Evolutionary conservation across 1,140 invertebrate genomes (phyloP).

Genomic region (Cecropterus lyciades): DNA sequence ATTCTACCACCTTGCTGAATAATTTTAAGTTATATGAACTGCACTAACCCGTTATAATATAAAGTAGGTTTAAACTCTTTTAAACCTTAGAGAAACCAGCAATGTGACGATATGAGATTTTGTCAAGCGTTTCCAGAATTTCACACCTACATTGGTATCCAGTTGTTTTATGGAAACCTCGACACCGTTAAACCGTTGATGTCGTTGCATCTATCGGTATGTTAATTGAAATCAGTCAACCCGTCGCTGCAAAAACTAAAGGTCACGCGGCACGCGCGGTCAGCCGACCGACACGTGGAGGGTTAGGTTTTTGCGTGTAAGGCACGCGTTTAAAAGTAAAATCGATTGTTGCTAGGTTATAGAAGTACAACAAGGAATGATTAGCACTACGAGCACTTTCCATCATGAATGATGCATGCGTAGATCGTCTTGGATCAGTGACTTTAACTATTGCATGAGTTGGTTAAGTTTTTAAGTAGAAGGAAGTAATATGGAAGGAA

Average conservation of each 20-base stretch:
- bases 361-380: conserved; percentile 7
- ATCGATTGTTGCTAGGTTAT: conserved; percentile 20
- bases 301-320: conserved; percentile 12
- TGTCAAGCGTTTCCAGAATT: too few relatives aligned
- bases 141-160: too few relatives aligned
- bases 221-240: conserved; percentile 30
- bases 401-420: background rate
- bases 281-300: background rate
- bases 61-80: too few relatives aligned
- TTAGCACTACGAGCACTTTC: background rate
- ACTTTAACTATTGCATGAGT: background rate
- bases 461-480: background rate
- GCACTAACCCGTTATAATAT: too few relatives aligned
- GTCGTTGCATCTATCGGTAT: conserved; percentile 23
- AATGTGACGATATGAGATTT: too few relatives aligned
- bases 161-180: conserved; percentile 4
- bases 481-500: too few relatives aligned
- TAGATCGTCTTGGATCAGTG: conserved; percentile 2
- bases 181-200: conserved; percentile 20
- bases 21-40: too few relatives aligned
- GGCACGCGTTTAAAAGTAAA: conserved; percentile 15
- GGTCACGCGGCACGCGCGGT: conserved; percentile 18
- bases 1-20: too few relatives aligned
- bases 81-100: too few relatives aligned
- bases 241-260: conserved; percentile 19